Evolutionary conservation across 2,113 vertebrate species (phyloP).

Genomic region (Jacana jacana): DNA sequence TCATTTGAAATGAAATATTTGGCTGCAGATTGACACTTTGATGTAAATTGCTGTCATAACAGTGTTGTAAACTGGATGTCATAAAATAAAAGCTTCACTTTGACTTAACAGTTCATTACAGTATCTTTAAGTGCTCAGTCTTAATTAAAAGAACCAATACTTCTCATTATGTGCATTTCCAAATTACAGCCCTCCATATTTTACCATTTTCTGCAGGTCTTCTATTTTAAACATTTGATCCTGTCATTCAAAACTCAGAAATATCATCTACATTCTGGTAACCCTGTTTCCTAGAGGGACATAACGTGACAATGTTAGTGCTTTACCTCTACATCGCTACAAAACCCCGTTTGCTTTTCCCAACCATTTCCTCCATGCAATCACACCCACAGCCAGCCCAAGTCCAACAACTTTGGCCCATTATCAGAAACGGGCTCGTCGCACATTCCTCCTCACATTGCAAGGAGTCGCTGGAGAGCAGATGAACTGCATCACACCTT

Average conservation of each 20-base stretch:
- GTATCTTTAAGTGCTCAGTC: background rate
- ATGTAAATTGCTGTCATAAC: background rate
- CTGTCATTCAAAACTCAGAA: background rate
- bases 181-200: background rate
- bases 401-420: background rate
- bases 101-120: background rate
- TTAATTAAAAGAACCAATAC: background rate
- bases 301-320: background rate
- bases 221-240: background rate
- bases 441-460: accelerated
- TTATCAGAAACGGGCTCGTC: accelerated
- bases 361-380: accelerated
- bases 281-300: background rate
- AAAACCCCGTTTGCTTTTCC: background rate
- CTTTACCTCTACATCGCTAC: background rate
- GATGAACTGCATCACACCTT: background rate
- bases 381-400: accelerated
- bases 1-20: background rate
- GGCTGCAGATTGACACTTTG: background rate
- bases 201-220: background rate
- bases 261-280: background rate
- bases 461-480: background rate
- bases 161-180: background rate
- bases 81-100: conserved; percentile 1
- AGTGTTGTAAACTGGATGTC: background rate